Conservation (phyloP, 92 coral and sea anemone species). For the Epizoanthus ramosus region DNA sequence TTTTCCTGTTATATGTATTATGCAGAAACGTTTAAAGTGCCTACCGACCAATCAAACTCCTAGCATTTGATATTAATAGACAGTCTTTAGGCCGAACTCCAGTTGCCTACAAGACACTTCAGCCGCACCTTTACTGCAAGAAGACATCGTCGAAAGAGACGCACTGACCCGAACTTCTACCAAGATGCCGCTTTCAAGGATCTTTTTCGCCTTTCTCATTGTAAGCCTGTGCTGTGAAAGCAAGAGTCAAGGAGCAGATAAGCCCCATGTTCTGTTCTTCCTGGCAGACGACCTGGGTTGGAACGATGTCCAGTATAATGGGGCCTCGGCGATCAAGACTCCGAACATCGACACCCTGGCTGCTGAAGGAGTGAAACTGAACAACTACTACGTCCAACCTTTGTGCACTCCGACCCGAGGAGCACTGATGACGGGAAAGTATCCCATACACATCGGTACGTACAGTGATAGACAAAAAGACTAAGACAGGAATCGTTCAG, state of each 20-base stretch:
- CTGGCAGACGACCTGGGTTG: conserved; percentile 55
- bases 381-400: conserved; percentile 54
- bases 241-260: conserved; percentile 10
- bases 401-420: conserved; percentile 61
- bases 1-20: no score
- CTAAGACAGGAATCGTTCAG: background rate
- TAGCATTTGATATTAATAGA: no score
- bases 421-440: conserved; percentile 56
- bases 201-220: background rate
- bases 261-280: conserved; percentile 49
- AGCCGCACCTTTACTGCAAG: background rate
- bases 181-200: background rate
- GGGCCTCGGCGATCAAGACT: conserved; percentile 49
- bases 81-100: no score
- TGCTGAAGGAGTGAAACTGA: conserved; percentile 51
- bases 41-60: no score
- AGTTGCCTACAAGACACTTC: no score
- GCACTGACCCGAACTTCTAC: background rate
- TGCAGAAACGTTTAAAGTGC: no score
- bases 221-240: background rate
- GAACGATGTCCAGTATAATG: conserved; percentile 55
- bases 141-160: background rate
- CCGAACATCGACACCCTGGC: conserved; percentile 54
- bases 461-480: background rate
- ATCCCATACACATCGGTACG: conserved; percentile 57